Evolutionary conservation across 2,888 invertebrate species (phyloP), one percentile per base, ranked within the genome.

Genomic region (Ophion obscuratus): DNA sequence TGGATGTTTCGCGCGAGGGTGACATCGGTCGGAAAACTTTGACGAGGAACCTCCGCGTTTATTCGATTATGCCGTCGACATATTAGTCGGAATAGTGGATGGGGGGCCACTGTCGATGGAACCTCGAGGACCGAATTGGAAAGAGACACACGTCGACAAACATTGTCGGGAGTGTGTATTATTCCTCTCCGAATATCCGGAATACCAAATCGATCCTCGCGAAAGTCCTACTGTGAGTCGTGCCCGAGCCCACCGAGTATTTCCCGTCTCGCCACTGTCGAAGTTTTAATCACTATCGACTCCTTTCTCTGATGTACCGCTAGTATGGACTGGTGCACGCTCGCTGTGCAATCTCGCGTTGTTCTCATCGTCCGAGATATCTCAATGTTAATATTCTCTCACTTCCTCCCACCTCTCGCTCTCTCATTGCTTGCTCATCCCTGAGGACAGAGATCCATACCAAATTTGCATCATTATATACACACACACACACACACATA

Each of bases 221-320:
- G 88, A 89, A 92, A 91, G 91, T 91, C 89, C 71, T 71, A 61
- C 53, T 11, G 68, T 77, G 75, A 73, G 68, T 83, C 81, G 74
- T 81, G 77, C 62, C 47, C 40, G 73, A 53, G 64, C 64, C 64
- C 66, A 17, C 62, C 14, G 44, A 83, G 75, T 40, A 61, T 79
- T 81, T 59, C 84, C 47, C 7, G 81, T 76, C 88, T 90, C 89
- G 90, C 91, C 90, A 90, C 91, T 91, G 92, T 90, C 90, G 89
- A 93, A 93, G 92, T 93, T 93, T 92, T 93, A 93, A 93, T 93
- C 92, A 93, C 92, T 92, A 93, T 92, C 92, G 92, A 92, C 93
- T 92, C 89, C 85, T 86, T 89, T 76, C 83, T 89, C 36, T 86
- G 88, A 90, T 89, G 87, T 90, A 89, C 89, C 86, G 88, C 81